Base-by-base conservation (phyloP, 2,888 invertebrate species). In the Homarus gammarus region DNA sequence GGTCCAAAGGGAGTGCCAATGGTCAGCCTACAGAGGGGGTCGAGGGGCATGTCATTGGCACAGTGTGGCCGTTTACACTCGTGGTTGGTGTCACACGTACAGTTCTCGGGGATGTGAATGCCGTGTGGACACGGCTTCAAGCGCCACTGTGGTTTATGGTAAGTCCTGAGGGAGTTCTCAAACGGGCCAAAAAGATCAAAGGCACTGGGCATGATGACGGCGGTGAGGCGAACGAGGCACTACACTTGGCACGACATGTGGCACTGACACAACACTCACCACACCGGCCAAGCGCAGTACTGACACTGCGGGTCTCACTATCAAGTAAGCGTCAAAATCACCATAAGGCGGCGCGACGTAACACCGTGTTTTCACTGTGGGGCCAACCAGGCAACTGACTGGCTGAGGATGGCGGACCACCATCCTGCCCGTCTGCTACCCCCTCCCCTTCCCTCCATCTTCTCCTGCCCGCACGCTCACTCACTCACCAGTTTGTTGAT, bases 11-110 rank as follows among this genome's bases (percentile, higher is more conserved):
- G 91, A 49, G 84, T 84, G 82, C 91, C 91, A 44, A 87, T 89
- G n/a, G 87, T 84, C 40, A 91, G 64, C 49, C 90, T 79, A 33
- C 87, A 90, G 2, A 87, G 78, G 10, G 91, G 91, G 56, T 91
- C 91, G 22, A 91, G 87, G 51, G 91, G 91, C 38, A 91, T 79
- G 72, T 91, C 91, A 61, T 91, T 91, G 81, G 91, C 87, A 33
- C 91, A 91, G 83, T 91, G 91, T 10, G 91, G 91, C 56, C 87
- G 64, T 61, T 87, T 84, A 68, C 91, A 91, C 68, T 91, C 91
- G 31, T 88, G 90, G 83, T 79, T 56, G 31, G 70, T 73, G 38
- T 90, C 91, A 56, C 91, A 90, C 51, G 84, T 87, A 78, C 91
- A 91, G 79, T 84, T 83, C 49, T 84, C 87, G 44, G 90, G 87